Base-by-base conservation (phyloP, 2,113 vertebrate species). In the Pteruthius melanotis region DNA sequence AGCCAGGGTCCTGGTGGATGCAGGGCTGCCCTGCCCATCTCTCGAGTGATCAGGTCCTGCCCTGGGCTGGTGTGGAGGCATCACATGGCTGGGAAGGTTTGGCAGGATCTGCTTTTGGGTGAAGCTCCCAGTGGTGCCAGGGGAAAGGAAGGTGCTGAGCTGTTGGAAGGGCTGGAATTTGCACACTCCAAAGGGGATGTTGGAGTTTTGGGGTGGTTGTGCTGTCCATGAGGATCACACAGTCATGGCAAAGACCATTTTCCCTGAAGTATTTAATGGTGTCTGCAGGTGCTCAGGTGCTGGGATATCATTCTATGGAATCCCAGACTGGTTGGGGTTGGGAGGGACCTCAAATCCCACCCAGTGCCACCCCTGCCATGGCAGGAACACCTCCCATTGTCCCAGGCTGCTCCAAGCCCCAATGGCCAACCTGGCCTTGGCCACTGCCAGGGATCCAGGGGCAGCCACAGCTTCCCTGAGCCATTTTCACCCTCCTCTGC, bases 1-100 rank as follows among this genome's bases (percentile, higher is more conserved):
- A 30, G 44, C 3, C 30, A 13, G 50, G 69, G 3, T 1, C 11
- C 18, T 0, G 8, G 14, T 2, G 66, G 14, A 0, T 16, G 21
- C 49, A 15, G 47, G 19, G 40, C 45, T 37, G 50, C 1, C 40
- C 13, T 8, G 39, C 12, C 9, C 27, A 33, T 11, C 23, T 50
- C 44, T 13, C 28, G 2, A 35, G 9, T 27, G 22, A 2, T 6
- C n/a, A 11, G 24, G 5, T 5, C 28, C 70, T 16, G 7, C 13
- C 49, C 50, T 23, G 53, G 14, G 37, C 75, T 30, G 39, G 6
- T 40, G 12, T 2, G 79, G 17, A 27, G 47, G 45, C 44, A 6
- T 6, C 47, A 0, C 37, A 0, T 2, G 24, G 59, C n/a, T 1
- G 1, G 69, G 70, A 35, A 15, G 56, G 11, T 27, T 12, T 11